Conservation (phyloP, 2,797 vertebrate genomes). For the Phoebastria nigripes region DNA sequence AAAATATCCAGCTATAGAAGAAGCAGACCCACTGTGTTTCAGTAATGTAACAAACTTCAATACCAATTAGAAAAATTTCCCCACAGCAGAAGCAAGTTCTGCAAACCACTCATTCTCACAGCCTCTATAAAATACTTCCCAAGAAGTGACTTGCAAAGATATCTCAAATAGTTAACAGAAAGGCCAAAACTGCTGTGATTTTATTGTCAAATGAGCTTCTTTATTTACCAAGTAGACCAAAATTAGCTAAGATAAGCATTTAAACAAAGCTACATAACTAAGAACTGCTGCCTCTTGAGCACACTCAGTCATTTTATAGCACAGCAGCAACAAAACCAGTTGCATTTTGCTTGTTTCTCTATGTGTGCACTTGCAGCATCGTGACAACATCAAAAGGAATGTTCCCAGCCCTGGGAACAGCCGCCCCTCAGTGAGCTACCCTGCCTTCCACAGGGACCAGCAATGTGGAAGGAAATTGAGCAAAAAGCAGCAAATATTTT, state of each 20-base stretch:
- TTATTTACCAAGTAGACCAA: neutral
- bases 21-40: neutral
- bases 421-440: neutral
- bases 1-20: neutral
- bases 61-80: neutral
- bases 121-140: neutral
- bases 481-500: neutral
- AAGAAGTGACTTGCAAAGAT: neutral
- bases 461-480: neutral
- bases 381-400: conserved; percentile 9
- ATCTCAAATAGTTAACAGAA: neutral
- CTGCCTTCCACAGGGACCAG: conserved; percentile 16
- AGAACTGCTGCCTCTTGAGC: neutral
- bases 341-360: conserved; percentile 13
- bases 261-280: neutral
- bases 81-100: neutral
- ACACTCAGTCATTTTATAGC: neutral
- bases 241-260: neutral
- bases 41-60: neutral
- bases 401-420: conserved; percentile 51
- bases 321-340: neutral
- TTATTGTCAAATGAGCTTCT: neutral
- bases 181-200: neutral
- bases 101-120: neutral
- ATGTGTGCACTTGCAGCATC: conserved; percentile 21